Evolutionary conservation across 2,113 vertebrate species (phyloP), one percentile per base, ranked within the genome.

Genomic region (Arvicanthis niloticus): DNA sequence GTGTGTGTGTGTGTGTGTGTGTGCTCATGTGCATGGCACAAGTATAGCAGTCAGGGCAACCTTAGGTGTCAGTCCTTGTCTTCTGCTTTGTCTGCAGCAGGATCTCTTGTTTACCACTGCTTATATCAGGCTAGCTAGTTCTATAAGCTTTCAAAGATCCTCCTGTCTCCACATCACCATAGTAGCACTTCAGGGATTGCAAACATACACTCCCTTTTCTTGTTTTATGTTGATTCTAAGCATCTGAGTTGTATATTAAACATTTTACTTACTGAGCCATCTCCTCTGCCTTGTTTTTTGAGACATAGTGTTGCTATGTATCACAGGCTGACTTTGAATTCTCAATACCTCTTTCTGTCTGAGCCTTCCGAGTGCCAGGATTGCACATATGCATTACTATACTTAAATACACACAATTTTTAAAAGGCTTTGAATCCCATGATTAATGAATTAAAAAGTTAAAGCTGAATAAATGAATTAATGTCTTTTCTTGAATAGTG

Each of bases 381-480:
- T 13, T 51, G 45, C 21, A 53, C 6, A 4, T 72, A 11, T 70
- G 48, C 31, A 34, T 29, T 65, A 48, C 65, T 88, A 26, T 53
- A 72, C 85, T 45, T 86, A 45, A 86, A 75, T 87, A 93, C 56
- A 56, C 62, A 68, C n/a, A 78, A 10, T 78, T 77, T 77, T 87
- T 72, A 77, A 89, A 88, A 72, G 24, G 26, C 34, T 67, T 87
- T 67, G 87, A 37, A 58, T 17, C 56, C 11, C 40, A 51, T 8
- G 21, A 70, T 53, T 78, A 40, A 73, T 87, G 40, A 87, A 77
- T 67, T 40, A 70, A 68, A 45, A 58, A n/a, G 21, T 68, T 48
- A 48, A 87, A 87, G 17, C 31, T 51, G 26, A 65, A 65, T 85
- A 31, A 73, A 12, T 26, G 29, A 56, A 56, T 68, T 31, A 34